Evolutionary conservation across 2,888 invertebrate species (phyloP), one percentile per base, ranked within the genome.

Genomic region (Drosophila prolongata): DNA sequence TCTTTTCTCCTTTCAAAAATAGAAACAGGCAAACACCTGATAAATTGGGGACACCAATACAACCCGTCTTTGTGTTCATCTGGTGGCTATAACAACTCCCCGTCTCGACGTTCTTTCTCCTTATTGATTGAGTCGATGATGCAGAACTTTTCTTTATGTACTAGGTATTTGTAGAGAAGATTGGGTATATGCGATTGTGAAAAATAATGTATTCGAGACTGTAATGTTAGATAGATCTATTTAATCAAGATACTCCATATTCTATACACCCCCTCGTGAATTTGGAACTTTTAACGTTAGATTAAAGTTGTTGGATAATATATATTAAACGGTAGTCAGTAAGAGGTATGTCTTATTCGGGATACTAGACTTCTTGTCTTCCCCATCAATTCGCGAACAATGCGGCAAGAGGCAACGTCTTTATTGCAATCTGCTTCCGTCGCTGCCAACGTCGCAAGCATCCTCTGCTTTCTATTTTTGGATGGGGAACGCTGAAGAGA

Each of bases 21-120:
- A 76, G 87, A 87, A 79, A 67, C 76, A 88, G 80, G 82, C 89
- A 89, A 90, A 90, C 89, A 90, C 89, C 89, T 90, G 89, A 90
- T 88, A 85, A 89, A 90, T 81, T 88, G 90, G 81, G 90, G 88
- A 90, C 89, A 87, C 89, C 56, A 44, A 30, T 35, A 55, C 67
- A 19, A n/a, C 27, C 10, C 30, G 13, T 14, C 47, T 35, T 19
- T 35, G 2, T n/a, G 37, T 38, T 52, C 56, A 24, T 14, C 19
- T 50, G 56, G 11, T 14, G 24, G 11, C 30, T 16, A 3, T 49
- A 6, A 11, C 34, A 16, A 11, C 16, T 49, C 16, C 49, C 9
- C n/a, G 8, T 19, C 16, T 49, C 40, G 24, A 24, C 24, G 30
- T n/a, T 43, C n/a, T 38, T 40, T 19, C n/a, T 24, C n/a, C 34